Base-by-base conservation (phyloP, 2,113 vertebrate species). In the Oncorhynchus keta region DNA sequence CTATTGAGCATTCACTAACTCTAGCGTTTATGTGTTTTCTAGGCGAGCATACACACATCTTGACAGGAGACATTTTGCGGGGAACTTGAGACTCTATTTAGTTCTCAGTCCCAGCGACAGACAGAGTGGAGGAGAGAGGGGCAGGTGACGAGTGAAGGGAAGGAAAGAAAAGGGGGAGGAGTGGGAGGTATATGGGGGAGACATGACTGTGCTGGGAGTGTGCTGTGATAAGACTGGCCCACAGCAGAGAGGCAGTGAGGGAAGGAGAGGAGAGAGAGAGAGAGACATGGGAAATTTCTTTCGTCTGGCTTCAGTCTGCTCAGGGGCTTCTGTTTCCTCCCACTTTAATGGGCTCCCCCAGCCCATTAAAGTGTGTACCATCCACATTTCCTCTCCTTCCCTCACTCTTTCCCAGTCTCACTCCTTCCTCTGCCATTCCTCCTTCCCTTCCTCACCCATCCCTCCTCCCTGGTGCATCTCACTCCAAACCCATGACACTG, bases 191-290 rank as follows among this genome's bases (percentile, higher is more conserved):
- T 18, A 62, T 55, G 39, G 11, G 39, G n/a, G 26, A 14, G 61
- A 48, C 18, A 16, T 13, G 45, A 9, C 74, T 68, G 26, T 8
- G 20, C 57, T 20, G 39, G 39, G 8, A 68, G 39, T 30, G 24
- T 68, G 65, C 73, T 74, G 62, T 74, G 73, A 35, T 74, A 22
- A 74, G 73, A 66, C 62, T 48, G 39, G 73, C 28, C 62, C 45
- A 48, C n/a, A 64, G 65, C 49, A 75, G 51, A 75, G 39, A 68
- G 65, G 14, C 24, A 28, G 65, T 4, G 48, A 59, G 39, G 74
- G 26, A 70, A 24, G 68, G 64, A 65, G 16, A 74, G 62, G 9
- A 11, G 39, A 45, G 39, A 45, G 39, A 45, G 39, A 45, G 39
- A 45, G 8, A 35, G 6, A 45, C 39, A 59, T 28, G 32, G 51